phyloP scores from a whole-genome alignment of 2,113 vertebrate genomes.

The Hippocampus guttulatus region DNA sequence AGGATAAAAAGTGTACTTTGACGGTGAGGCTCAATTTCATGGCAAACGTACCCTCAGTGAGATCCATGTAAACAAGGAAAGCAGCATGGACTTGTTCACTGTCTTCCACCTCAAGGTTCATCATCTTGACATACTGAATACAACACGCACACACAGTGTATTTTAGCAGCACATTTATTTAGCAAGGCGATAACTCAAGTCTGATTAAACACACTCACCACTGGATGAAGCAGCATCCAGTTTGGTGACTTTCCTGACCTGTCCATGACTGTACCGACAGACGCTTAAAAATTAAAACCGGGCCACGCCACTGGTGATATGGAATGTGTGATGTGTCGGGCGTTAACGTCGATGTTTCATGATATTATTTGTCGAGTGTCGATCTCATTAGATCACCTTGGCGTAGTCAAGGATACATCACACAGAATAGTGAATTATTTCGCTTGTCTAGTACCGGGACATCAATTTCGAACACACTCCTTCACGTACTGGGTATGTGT shows the following conservation, averaged over 20 bases:
- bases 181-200: neutral
- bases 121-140: conserved; percentile 82
- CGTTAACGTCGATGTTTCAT: neutral
- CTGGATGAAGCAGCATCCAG: conserved; percentile 69
- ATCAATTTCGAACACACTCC: neutral
- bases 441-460: too few species aligned
- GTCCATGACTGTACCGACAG: neutral
- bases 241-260: conserved; percentile 23
- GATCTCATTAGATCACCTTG: neutral
- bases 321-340: neutral
- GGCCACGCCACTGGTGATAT: neutral
- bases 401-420: neutral
- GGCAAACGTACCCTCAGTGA: conserved; percentile 80
- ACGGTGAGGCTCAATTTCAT: too few species aligned
- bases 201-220: conserved; percentile 46
- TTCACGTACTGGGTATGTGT: neutral
- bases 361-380: neutral
- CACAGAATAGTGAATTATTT: neutral
- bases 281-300: too few species aligned
- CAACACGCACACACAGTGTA: neutral
- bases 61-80: conserved; percentile 89
- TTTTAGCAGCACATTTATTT: neutral
- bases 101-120: conserved; percentile 79
- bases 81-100: conserved; percentile 81
- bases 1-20: too few species aligned